These are phyloP conservation scores for Manis javanica DNA, from an alignment of 2,797 vertebrate genomes.

Conservation along the genomic window DNA sequence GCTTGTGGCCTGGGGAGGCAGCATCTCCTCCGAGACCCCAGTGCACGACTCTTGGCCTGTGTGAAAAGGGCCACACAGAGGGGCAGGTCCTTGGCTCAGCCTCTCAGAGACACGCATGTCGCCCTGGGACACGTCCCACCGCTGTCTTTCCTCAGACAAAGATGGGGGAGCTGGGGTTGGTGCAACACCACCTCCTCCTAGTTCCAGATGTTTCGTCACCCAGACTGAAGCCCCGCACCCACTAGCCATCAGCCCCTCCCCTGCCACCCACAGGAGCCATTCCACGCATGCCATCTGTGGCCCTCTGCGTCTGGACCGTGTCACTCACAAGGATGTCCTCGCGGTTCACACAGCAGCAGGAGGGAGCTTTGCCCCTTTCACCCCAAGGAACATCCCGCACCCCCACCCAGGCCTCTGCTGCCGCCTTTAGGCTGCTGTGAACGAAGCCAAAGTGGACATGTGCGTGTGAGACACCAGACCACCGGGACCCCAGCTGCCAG, in stretches of 20 bases:
- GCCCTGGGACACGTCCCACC: fast-evolving
- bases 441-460: background rate
- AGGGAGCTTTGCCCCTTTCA: fast-evolving
- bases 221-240: background rate
- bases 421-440: background rate
- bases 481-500: no score
- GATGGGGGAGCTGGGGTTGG: no score
- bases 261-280: background rate
- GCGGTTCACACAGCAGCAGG: background rate
- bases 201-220: background rate
- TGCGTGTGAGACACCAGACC: no score
- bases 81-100: background rate
- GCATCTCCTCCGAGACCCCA: background rate
- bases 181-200: background rate
- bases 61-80: no score
- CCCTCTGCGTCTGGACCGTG: background rate
- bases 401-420: background rate
- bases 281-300: background rate
- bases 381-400: no score
- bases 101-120: background rate
- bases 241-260: no score
- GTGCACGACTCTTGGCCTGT: background rate
- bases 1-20: background rate
- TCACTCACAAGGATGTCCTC: background rate
- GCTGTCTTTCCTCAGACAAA: background rate